Evolutionary conservation across 2,797 vertebrate species (phyloP).

Genomic region (Pseudomugil gertrudae): DNA sequence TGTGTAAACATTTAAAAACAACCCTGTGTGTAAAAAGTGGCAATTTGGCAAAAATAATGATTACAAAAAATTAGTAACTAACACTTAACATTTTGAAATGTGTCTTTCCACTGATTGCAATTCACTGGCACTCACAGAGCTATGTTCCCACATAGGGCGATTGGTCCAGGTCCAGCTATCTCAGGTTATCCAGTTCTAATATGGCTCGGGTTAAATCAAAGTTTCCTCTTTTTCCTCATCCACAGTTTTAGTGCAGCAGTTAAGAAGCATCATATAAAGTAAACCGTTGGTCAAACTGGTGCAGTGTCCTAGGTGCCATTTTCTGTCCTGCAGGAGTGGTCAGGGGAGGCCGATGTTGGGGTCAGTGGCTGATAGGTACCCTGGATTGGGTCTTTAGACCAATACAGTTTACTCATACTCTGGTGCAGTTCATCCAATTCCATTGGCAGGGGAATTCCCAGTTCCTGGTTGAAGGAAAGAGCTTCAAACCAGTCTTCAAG

Average conservation of each 20-base stretch:
- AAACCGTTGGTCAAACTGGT: neutral
- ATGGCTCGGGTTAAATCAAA: constrained; percentile 43
- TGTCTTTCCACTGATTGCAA: constrained; percentile 41
- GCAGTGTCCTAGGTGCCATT: constrained; percentile 59
- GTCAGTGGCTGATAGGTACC: constrained; percentile 30
- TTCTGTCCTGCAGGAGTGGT: constrained; percentile 65
- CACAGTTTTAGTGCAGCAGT: constrained; percentile 65
- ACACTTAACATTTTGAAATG: constrained; percentile 72
- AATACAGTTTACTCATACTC: constrained; percentile 83
- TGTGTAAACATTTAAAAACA: constrained; percentile 51
- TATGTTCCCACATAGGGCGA: constrained; percentile 11
- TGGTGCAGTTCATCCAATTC: constrained; percentile 95
- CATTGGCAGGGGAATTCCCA: constrained; percentile 91
- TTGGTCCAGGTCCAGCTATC: constrained; percentile 60
- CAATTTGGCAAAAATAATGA: neutral
- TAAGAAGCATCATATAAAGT: constrained; percentile 32
- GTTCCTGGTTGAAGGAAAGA: constrained; percentile 90
- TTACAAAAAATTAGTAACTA: constrained; percentile 21
- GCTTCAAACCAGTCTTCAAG: constrained; percentile 95
- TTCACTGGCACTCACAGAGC: constrained; percentile 28
- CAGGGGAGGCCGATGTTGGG: constrained; percentile 71
- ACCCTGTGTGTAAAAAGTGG: constrained; percentile 16
- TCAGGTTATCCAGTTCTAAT: constrained; percentile 69
- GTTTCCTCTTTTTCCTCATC: constrained; percentile 36
- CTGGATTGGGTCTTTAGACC: constrained; percentile 76